A percentile compares a stretch with the other conserved stretches of the same genome.
Conservation (phyloP, 2,113 vertebrate species). For the Engraulis encrasicolus region DNA sequence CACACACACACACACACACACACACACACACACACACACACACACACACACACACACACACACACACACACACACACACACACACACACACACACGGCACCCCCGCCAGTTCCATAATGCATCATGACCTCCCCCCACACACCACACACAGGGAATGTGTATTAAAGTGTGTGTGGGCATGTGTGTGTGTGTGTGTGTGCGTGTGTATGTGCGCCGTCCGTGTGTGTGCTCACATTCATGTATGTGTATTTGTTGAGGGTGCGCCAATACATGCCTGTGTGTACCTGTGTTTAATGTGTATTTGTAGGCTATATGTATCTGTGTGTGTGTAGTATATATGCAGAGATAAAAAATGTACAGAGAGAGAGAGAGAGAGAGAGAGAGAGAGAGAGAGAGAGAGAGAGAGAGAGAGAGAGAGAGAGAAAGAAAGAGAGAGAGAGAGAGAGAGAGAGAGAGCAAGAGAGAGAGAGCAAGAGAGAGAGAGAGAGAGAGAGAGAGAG, state of each 20-base stretch:
- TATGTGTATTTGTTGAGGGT: neutral
- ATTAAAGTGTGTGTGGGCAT: neutral
- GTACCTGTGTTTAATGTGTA: neutral
- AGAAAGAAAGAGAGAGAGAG: neutral
- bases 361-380: neutral
- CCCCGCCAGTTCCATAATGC: constrained; percentile 43
- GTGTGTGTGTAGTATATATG: neutral
- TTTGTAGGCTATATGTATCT: neutral
- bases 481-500: neutral
- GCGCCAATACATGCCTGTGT: neutral
- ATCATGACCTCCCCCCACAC: constrained; percentile 8
- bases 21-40: no score
- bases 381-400: neutral
- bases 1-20: no score
- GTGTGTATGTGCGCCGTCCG: neutral
- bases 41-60: no score
- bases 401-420: neutral
- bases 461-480: neutral
- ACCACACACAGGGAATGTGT: neutral
- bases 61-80: no score
- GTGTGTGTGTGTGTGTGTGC: neutral
- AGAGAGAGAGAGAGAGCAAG: neutral
- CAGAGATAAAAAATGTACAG: no score
- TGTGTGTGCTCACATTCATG: neutral
- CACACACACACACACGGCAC: constrained; percentile 55